These are phyloP conservation scores for Schizaphis graminum DNA, from an alignment of 2,888 invertebrate species.

Conservation along the genomic window DNA sequence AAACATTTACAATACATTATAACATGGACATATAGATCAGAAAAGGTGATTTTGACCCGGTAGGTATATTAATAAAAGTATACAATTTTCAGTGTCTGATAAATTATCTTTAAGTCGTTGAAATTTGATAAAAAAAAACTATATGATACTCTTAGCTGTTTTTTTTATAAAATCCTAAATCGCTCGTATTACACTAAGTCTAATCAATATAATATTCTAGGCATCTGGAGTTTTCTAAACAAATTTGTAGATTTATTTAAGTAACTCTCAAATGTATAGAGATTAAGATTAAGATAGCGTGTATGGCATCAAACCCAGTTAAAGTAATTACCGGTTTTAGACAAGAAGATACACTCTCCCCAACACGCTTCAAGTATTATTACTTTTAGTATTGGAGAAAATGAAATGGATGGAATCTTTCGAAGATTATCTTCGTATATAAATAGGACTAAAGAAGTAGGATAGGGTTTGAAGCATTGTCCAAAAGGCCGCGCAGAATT, in stretches of 20 bases:
- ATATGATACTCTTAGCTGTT: not conserved
- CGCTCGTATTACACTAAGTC: not conserved
- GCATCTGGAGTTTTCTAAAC: not conserved
- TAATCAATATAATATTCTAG: not conserved
- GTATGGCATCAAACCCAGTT: not conserved
- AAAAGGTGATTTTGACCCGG: not conserved
- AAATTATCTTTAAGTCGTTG: not conserved
- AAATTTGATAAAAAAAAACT: not conserved
- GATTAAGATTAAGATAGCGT: not conserved
- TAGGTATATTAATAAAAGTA: not conserved
- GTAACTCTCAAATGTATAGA: not conserved
- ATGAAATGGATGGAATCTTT: not conserved
- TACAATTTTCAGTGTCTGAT: not conserved
- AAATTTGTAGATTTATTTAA: not conserved
- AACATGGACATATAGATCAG: not conserved
- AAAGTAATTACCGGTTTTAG: not conserved
- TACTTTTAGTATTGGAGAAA: slow-evolving; percentile 2
- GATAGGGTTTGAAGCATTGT: not conserved
- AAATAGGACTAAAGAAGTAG: not conserved
- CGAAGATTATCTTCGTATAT: no score
- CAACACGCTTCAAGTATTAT: not conserved
- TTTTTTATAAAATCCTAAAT: not conserved
- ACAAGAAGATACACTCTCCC: not conserved
- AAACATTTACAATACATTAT: not conserved
- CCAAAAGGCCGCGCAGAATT: not conserved